Conservation (phyloP, 2,888 invertebrate species). For the Drosophila pseudotalamancana region DNA sequence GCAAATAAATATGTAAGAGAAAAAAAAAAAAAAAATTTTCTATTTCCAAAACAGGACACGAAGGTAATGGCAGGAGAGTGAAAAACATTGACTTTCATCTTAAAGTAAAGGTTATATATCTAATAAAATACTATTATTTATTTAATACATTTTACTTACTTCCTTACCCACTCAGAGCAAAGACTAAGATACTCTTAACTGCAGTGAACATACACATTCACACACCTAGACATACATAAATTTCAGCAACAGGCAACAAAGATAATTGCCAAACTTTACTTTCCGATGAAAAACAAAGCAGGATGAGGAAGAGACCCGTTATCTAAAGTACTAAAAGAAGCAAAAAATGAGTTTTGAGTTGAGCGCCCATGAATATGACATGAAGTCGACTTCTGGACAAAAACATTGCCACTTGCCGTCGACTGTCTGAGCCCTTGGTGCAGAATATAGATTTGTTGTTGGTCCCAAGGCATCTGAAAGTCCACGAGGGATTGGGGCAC, state of each 20-base stretch:
- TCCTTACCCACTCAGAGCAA: too few relatives aligned
- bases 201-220: background rate
- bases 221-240: background rate
- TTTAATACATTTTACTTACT: too few relatives aligned
- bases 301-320: background rate
- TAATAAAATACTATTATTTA: too few relatives aligned
- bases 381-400: conserved; percentile 45
- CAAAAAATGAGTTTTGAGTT: conserved; percentile 50
- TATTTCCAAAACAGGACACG: too few relatives aligned
- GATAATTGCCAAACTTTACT: conserved; percentile 78
- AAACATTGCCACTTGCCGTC: conserved; percentile 15
- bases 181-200: conserved; percentile 14
- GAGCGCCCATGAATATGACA: conserved; percentile 71
- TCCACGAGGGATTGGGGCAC: conserved; percentile 18
- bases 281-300: conserved; percentile 48
- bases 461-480: conserved; percentile 26
- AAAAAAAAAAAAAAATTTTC: too few relatives aligned
- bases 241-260: conserved; percentile 67
- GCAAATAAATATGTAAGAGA: too few relatives aligned
- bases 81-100: too few relatives aligned
- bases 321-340: conserved; percentile 14
- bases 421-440: conserved; percentile 12
- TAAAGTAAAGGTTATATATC: too few relatives aligned
- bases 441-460: background rate
- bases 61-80: too few relatives aligned